Base-by-base conservation (phyloP, 2,113 vertebrate genomes). In the Phaethon lepturus region DNA sequence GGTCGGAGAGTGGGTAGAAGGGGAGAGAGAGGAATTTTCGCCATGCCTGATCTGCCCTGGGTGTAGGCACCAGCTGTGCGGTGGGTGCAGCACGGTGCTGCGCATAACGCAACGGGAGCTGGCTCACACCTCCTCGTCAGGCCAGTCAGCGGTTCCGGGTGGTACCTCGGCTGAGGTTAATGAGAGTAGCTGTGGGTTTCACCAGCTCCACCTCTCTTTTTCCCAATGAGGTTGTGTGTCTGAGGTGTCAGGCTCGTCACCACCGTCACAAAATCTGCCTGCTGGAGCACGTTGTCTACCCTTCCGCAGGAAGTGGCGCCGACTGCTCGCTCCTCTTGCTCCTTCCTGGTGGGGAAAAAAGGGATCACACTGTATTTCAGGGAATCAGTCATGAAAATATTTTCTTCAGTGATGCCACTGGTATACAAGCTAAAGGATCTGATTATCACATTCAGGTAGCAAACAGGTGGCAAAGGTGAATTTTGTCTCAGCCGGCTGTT, bases 91-190 rank as follows among this genome's bases (percentile, higher is more conserved):
- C 19, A 3, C 0, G 2, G 49, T 10, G 45, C 58, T n/a, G 40
- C 1, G 0, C 3, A 19, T 16, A 24, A 19, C 24, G 6, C 40
- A 24, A 8, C 50, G 44, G 33, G 28, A 80, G 55, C 53, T 42
- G 49, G n/a, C 24, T 38, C 28, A 12, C 2, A 2, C 9, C 23
- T 19, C 5, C 44, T n/a, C 9, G 0, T 38, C 44, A 22, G n/a
- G n/a, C 23, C 53, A 4, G 33, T 3, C 10, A 13, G 2, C 1
- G 8, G 44, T 19, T n/a, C 38, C 24, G 20, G 38, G 5, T 1
- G 23, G 60, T 94, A 98, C 98, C 98, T 98, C 97, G 90, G 94
- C 98, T 97, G 7, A 98, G 89, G 82, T 98, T 98, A 79, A 98
- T 75, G 11, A 98, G 97, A 19, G 88, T 96, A 35, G 96, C 97